phyloP scores from a whole-genome alignment of 1,140 invertebrate genomes.

The Brachionus sp. region DNA sequence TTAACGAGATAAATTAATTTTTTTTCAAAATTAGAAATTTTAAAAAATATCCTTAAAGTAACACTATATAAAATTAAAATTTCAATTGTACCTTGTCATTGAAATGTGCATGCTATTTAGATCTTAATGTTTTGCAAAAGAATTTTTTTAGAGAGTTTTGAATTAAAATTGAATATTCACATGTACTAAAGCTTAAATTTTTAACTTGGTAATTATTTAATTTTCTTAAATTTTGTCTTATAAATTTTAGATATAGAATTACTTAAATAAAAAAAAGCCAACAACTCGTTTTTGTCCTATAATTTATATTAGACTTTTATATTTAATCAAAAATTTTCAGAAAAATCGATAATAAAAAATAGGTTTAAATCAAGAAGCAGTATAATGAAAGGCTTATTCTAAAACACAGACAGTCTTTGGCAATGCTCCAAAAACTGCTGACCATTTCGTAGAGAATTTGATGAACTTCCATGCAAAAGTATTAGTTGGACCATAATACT shows the following conservation, averaged over 20 bases:
- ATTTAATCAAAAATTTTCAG: too few relatives aligned
- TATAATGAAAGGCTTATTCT: too few relatives aligned
- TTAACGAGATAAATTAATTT: too few relatives aligned
- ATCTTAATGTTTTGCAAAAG: conserved; percentile 22
- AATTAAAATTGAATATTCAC: not conserved
- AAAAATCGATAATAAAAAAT: too few relatives aligned
- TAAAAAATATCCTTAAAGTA: not conserved
- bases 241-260: not conserved
- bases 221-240: not conserved
- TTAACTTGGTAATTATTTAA: not conserved
- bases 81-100: conserved; percentile 44
- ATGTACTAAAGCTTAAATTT: not conserved
- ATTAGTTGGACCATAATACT: too few relatives aligned
- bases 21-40: not conserved
- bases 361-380: too few relatives aligned
- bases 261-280: not conserved
- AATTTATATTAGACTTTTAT: too few relatives aligned
- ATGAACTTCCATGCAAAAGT: too few relatives aligned
- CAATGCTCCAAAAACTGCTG: too few relatives aligned
- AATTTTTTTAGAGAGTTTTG: not conserved
- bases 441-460: too few relatives aligned
- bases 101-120: conserved; percentile 25
- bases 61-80: conserved; percentile 14
- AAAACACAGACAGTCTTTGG: too few relatives aligned
- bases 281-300: too few relatives aligned